Base-by-base conservation (phyloP, 2,888 invertebrate species). In the Trissolcus japonicus region DNA sequence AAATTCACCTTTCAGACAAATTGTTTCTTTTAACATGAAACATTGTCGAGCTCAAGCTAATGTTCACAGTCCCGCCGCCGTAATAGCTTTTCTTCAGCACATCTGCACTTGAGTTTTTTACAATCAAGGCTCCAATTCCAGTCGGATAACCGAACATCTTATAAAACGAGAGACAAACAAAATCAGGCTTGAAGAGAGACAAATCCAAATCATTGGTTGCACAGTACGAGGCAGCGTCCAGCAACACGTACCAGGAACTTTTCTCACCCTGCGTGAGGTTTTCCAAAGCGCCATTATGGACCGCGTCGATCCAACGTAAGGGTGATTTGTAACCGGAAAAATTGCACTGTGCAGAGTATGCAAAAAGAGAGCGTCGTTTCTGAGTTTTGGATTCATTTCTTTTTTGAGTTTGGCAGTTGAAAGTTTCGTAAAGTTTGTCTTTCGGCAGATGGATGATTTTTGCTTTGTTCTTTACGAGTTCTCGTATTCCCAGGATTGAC, bases 111-210 rank as follows among this genome's bases (percentile, higher is more conserved):
- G 89, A 86, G 85, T 94, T 95, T 84, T 91, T 93, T 0, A 98
- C 94, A 66, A 98, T 86, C 17, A 98, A 88, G 11, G 96, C 98
- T 35, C 98, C 99, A 16, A 98, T 90, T 2, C 99, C 99, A 60
- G 98, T 98, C 1, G 99, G 99, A 88, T 95, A 98, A 17, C 95
- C 95, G 91, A 99, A 98, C 84, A 99, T 95, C 91, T 98, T 99
- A 90, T 99, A 99, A 90, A 99, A 99, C 0, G 98, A 98, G 16
- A 99, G 71, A 67, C 94, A 92, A 0, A 98, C 93, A 91, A 98
- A 99, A 89, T 99, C 98, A 3, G 98, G 96, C 79, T 93, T 92
- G 72, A 90, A 90, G 59, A 85, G 82, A 0, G 92, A 91, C 67
- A 99, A 91, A 90, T 98, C 94, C 61, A 99, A 90, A 63, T 90